Conservation (phyloP, 1,140 invertebrate genomes). For the Danaus plexippus region DNA sequence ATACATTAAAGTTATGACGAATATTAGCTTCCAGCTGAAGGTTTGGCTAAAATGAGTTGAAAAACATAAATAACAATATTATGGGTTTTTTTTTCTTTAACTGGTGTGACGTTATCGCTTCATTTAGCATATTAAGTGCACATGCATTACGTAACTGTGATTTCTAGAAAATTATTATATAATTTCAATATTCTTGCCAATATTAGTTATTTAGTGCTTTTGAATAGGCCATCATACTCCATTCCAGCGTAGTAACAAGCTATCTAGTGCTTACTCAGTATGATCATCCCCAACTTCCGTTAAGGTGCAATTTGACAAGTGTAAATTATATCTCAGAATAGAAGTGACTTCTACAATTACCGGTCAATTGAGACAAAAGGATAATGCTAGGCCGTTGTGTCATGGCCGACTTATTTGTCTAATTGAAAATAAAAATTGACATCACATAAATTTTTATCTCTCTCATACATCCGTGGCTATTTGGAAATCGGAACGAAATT, state of each 20-base stretch:
- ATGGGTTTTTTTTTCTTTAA: conserved; percentile 12
- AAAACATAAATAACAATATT: conserved; percentile 6
- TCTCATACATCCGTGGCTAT: background rate
- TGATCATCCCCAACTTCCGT: conserved; percentile 36
- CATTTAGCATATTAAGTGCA: no score
- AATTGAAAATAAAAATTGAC: conserved; percentile 62
- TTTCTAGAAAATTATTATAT: no score
- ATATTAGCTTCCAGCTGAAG: conserved; percentile 31
- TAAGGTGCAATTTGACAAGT: conserved; percentile 65
- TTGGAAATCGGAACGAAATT: no score
- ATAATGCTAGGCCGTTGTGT: conserved; percentile 68
- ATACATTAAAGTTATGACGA: conserved; percentile 19
- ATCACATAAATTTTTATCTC: conserved; percentile 43
- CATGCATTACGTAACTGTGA: no score
- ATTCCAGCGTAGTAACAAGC: background rate
- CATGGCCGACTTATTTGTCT: conserved; percentile 55
- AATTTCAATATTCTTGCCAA: no score
- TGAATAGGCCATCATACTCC: no score
- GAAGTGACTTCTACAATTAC: conserved; percentile 61
- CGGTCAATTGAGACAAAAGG: conserved; percentile 68
- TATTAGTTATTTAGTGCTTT: no score
- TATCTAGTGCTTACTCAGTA: conserved; percentile 15
- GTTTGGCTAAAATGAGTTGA: conserved; percentile 35
- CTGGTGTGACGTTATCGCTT: conserved; percentile 37
- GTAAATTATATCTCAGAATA: conserved; percentile 68